Conservation (phyloP, 2,113 vertebrate genomes). For the Dromiciops gliroides region DNA sequence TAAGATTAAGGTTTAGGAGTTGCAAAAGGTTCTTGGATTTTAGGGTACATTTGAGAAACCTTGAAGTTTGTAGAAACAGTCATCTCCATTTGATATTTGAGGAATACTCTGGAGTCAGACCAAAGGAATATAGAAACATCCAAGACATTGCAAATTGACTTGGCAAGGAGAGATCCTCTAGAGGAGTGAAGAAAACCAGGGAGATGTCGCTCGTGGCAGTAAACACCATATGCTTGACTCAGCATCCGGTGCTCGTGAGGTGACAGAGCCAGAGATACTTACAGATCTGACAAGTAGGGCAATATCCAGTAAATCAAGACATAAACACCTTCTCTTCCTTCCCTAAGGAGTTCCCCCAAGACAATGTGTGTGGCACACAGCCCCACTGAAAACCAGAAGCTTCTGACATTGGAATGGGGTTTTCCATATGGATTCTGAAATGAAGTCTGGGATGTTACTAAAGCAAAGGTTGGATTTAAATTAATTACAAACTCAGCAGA, state of each 20-base stretch:
- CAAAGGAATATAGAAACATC: constrained; percentile 79
- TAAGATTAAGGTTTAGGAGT: constrained; percentile 25
- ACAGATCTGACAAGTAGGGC: constrained; percentile 61
- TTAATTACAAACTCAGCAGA: background rate
- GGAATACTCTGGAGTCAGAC: constrained; percentile 74
- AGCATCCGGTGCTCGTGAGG: constrained; percentile 72
- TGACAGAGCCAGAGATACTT: constrained; percentile 71
- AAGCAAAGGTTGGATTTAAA: background rate
- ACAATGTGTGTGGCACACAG: constrained; percentile 22
- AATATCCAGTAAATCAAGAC: constrained; percentile 45
- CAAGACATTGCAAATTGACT: constrained; percentile 83
- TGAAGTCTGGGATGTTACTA: background rate
- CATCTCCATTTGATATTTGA: constrained; percentile 69
- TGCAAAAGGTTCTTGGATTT: constrained; percentile 41
- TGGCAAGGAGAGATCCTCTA: constrained; percentile 79
- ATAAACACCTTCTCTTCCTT: constrained; percentile 25
- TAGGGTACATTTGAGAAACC: constrained; percentile 56
- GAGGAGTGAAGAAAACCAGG: constrained; percentile 76
- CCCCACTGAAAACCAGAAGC: constrained; percentile 62
- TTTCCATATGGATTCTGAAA: constrained; percentile 72
- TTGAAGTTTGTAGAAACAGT: constrained; percentile 55
- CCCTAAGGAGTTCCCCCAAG: constrained; percentile 54
- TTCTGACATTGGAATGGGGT: constrained; percentile 37
- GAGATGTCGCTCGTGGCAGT: constrained; percentile 76
- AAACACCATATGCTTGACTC: constrained; percentile 82